Conservation (phyloP, 2,888 invertebrate genomes). For the Sipunculus nudus region DNA sequence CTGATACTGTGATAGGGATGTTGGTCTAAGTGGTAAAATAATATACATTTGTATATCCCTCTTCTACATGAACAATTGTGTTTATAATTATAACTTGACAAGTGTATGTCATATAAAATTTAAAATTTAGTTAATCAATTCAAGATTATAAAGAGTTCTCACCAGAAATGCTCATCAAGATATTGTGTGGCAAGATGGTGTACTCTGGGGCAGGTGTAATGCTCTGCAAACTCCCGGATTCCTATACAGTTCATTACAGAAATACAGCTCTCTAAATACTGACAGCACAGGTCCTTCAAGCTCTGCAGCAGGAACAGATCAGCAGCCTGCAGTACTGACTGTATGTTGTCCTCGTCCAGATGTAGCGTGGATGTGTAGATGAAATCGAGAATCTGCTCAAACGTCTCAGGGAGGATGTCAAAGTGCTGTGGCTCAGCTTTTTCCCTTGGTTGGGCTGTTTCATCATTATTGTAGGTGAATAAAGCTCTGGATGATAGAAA, state of each 20-base stretch:
- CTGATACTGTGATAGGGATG: too few species aligned
- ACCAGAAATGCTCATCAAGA: constrained; percentile 67
- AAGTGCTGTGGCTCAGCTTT: too few species aligned
- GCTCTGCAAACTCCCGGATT: constrained; percentile 86
- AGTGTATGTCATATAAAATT: too few species aligned
- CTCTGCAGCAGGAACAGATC: constrained; percentile 53
- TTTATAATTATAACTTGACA: too few species aligned
- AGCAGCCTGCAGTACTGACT: constrained; percentile 50
- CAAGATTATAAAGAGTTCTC: too few species aligned
- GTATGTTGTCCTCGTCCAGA: constrained; percentile 52
- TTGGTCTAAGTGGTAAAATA: too few species aligned
- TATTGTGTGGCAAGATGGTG: constrained; percentile 46
- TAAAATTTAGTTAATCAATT: too few species aligned
- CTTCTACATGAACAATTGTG: too few species aligned
- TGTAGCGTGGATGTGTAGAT: constrained; percentile 53
- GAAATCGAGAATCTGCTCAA: constrained; percentile 51
- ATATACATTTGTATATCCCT: too few species aligned
- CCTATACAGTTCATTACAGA: constrained; percentile 80
- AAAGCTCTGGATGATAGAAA: too few species aligned
- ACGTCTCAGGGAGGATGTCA: constrained; percentile 41
- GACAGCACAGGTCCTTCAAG: constrained; percentile 54
- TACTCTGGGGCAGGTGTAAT: constrained; percentile 50
- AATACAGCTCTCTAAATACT: constrained; percentile 54
- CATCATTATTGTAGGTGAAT: too few species aligned
- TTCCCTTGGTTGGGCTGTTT: too few species aligned